Percentiles rank a stretch among this genome's conserved stretches.
Conservation (phyloP, 2,888 invertebrate species). For the Conistra vaccinii region DNA sequence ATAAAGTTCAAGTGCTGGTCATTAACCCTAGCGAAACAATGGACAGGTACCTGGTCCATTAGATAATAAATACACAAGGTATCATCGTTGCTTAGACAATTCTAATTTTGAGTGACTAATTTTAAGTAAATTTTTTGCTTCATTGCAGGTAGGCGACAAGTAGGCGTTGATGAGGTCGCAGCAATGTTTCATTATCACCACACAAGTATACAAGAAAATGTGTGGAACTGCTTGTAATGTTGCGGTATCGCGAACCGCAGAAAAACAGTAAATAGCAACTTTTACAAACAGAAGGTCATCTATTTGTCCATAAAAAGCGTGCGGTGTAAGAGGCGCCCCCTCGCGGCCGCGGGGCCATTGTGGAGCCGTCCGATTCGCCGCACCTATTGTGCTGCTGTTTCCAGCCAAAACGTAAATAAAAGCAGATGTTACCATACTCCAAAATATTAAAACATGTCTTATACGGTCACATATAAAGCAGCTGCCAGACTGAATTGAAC, state of each 20-base stretch:
- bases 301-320: conserved; percentile 77
- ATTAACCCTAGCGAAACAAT: conserved; percentile 51
- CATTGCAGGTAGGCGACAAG: neutral
- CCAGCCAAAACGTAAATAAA: conserved; percentile 90
- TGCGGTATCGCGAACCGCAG: conserved; percentile 36
- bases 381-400: conserved; percentile 87
- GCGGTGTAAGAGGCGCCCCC: conserved; percentile 65
- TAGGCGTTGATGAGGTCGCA: conserved; percentile 4
- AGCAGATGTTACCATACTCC: conserved; percentile 89
- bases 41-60: conserved; percentile 12
- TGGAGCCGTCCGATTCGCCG: conserved; percentile 83
- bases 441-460: conserved; percentile 74
- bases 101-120: neutral
- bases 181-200: neutral
- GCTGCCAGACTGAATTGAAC: conserved; percentile 64
- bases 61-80: conserved; percentile 10
- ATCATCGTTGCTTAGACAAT: conserved; percentile 9
- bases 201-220: neutral
- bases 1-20: conserved; percentile 59
- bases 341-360: conserved; percentile 75
- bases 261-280: conserved; percentile 49
- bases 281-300: conserved; percentile 78
- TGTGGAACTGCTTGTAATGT: neutral
- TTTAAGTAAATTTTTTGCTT: conserved; percentile 1
- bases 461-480: conserved; percentile 60